A percentile compares a stretch with the other conserved stretches of the same genome.
These are phyloP conservation scores for Paradisaea rubra DNA, from an alignment of 2,113 vertebrate species.

Conservation along the genomic window DNA sequence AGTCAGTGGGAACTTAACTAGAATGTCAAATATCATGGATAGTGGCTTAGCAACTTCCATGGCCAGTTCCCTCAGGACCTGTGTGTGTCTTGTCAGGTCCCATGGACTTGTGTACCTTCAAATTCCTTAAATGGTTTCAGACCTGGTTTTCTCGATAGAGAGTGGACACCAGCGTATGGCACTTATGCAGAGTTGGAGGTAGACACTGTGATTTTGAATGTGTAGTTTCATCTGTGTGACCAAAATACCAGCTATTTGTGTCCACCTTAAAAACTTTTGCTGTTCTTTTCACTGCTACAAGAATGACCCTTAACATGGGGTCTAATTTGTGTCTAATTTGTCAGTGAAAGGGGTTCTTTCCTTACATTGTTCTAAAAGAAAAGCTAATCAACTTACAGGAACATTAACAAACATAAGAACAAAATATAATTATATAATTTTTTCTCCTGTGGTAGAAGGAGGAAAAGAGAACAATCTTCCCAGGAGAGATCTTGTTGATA, in stretches of 20 bases:
- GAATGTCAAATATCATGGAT: not conserved
- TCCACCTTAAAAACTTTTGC: not conserved
- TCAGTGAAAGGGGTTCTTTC: not conserved
- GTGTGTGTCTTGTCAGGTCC: not conserved
- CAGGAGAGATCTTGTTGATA: not conserved
- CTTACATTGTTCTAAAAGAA: slow-evolving; percentile 8
- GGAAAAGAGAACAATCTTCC: not conserved
- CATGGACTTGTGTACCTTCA: not conserved
- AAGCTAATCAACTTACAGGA: not conserved
- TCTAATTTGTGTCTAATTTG: not conserved
- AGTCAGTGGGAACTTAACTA: not conserved
- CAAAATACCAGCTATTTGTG: not conserved
- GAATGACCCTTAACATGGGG: not conserved
- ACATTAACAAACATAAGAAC: not conserved
- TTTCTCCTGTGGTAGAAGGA: not conserved
- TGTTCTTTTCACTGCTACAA: not conserved
- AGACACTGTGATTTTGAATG: not conserved
- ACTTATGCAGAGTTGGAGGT: not conserved
- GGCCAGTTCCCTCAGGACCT: not conserved
- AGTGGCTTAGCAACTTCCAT: not conserved
- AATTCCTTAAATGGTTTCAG: not conserved
- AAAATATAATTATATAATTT: not conserved
- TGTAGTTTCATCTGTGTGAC: not conserved
- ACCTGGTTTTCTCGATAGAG: not conserved
- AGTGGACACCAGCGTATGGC: not conserved